phyloP scores from a whole-genome alignment of 2,888 invertebrate species.

The Chaitophorus viminalis region DNA sequence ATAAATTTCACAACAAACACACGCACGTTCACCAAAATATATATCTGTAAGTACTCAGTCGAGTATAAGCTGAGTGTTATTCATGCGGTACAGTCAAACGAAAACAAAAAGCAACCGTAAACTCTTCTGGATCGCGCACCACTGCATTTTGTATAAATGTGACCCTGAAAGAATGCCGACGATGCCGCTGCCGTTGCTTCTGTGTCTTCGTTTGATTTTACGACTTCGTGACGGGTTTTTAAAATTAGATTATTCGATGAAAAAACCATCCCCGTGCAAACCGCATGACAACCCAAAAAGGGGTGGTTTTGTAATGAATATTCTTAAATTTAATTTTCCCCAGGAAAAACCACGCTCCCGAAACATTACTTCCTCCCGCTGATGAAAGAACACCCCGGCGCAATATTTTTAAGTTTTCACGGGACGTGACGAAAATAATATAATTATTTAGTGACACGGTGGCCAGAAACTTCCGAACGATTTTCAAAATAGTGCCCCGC shows the following conservation, averaged over 20 bases:
- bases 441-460: too few relatives aligned
- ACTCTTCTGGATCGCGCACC: background rate
- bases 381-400: conserved; percentile 9
- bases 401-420: conserved; percentile 12
- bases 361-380: background rate
- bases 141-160: background rate
- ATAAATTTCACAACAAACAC: conserved; percentile 32
- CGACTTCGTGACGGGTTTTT: conserved; percentile 25
- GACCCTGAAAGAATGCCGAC: background rate
- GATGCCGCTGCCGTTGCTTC: background rate
- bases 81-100: conserved; percentile 24
- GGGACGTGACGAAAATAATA: conserved; percentile 56
- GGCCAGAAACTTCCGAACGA: background rate
- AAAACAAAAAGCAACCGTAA: conserved; percentile 9
- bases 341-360: background rate
- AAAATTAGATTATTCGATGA: conserved; percentile 33
- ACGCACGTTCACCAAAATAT: background rate
- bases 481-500: background rate
- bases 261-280: background rate
- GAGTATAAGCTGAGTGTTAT: background rate
- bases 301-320: conserved; percentile 46
- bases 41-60: background rate
- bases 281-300: background rate
- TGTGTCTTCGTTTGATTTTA: conserved; percentile 40
- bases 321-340: conserved; percentile 52